Conservation (phyloP, 2,113 vertebrate genomes). For the Lanius collurio region DNA sequence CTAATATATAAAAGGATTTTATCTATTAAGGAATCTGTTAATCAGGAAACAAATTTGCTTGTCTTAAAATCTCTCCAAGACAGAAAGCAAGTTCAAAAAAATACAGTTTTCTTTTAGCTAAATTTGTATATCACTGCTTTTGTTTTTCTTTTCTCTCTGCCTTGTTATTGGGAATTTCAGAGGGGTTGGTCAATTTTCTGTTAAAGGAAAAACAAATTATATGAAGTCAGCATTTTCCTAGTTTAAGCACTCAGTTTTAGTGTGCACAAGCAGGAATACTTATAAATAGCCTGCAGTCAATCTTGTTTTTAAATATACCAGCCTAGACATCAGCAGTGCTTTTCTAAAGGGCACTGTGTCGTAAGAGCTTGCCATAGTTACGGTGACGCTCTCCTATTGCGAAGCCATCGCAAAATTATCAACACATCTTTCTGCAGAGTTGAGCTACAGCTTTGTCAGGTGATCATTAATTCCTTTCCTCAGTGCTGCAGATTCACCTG, state of each 20-base stretch:
- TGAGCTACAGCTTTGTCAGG: background rate
- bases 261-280: background rate
- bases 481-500: background rate
- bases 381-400: background rate
- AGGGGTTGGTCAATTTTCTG: background rate
- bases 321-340: background rate
- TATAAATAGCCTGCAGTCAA: conserved; percentile 6
- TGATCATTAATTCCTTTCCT: background rate
- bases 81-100: background rate
- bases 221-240: background rate
- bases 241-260: background rate
- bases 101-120: background rate
- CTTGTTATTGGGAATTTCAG: background rate
- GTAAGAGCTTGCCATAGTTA: background rate
- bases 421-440: background rate
- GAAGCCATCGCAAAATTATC: background rate
- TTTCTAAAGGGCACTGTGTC: background rate
- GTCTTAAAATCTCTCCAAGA: background rate
- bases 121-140: background rate
- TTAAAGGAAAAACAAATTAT: background rate
- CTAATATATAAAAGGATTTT: background rate
- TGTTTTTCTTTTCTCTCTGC: background rate
- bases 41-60: background rate
- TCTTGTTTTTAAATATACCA: conserved; percentile 16
- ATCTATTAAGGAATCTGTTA: background rate